Evolutionary conservation across 2,113 vertebrate genomes (phyloP).

Genomic region (Callorhinus ursinus): DNA sequence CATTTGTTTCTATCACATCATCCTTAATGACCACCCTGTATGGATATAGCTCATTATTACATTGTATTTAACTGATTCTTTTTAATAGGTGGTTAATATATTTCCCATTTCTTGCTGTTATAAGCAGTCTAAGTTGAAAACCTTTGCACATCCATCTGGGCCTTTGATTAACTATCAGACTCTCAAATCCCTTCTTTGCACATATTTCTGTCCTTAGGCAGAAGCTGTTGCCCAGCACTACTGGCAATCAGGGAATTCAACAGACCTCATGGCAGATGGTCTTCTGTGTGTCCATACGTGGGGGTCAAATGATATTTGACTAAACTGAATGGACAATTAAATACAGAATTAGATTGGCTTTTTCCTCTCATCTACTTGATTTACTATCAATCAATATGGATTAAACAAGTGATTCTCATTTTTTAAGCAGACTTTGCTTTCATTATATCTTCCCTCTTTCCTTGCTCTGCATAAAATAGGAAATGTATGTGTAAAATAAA

Average conservation of each 20-base stretch:
- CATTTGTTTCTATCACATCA: neutral
- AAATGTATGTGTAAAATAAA: neutral
- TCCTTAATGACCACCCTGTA: neutral
- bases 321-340: slow-evolving; percentile 51
- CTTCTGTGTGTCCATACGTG: neutral
- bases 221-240: neutral
- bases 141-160: neutral
- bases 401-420: neutral
- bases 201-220: neutral
- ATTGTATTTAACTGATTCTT: neutral
- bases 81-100: neutral
- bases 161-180: neutral
- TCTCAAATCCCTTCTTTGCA: neutral
- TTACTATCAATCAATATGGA: neutral
- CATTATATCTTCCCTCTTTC: neutral
- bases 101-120: neutral
- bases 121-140: neutral
- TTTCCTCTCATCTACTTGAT: slow-evolving; percentile 46
- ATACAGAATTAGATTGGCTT: slow-evolving; percentile 41
- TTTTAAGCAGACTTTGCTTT: neutral
- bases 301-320: slow-evolving; percentile 51
- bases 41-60: neutral
- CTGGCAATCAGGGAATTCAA: neutral
- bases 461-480: neutral
- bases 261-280: slow-evolving; percentile 37